Percentiles rank a stretch among this genome's conserved stretches.
Evolutionary conservation across 2,113 vertebrate species (phyloP).

Genomic region (Ochotona princeps): DNA sequence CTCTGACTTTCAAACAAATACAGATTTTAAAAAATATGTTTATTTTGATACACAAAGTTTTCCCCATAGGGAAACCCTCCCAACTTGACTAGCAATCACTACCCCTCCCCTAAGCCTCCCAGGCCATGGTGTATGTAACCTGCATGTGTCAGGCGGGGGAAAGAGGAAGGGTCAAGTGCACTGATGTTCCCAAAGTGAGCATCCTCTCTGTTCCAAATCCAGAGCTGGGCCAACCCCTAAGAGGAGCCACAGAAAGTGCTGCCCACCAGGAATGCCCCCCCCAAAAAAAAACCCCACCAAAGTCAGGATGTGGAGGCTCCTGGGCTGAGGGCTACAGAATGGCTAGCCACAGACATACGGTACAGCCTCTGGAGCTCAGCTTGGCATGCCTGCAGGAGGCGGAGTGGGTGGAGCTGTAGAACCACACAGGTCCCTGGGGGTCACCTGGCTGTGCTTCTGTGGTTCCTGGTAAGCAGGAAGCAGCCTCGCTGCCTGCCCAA

Average conservation of each 20-base stretch:
- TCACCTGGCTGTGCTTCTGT: too few relatives aligned
- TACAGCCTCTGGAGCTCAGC: neutral
- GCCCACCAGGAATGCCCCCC: neutral
- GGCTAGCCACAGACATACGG: neutral
- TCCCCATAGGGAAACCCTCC: neutral
- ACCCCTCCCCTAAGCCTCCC: neutral
- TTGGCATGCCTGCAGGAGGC: neutral
- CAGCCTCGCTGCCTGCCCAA: neutral
- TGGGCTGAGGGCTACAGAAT: neutral
- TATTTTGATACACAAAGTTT: too few relatives aligned
- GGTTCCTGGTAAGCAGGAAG: too few relatives aligned
- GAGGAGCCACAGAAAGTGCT: neutral
- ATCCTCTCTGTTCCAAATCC: neutral
- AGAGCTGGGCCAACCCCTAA: neutral
- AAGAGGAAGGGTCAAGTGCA: neutral
- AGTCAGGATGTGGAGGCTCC: neutral
- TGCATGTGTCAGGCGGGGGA: too few relatives aligned
- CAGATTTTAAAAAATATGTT: too few relatives aligned
- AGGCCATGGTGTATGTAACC: neutral
- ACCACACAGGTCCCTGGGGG: neutral
- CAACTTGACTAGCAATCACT: neutral
- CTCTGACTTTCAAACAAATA: too few relatives aligned
- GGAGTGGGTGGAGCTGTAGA: neutral
- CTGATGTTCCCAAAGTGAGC: neutral
- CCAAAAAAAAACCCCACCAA: neutral